Conservation (phyloP, 2,888 invertebrate genomes). For the Colostygia pectinataria region DNA sequence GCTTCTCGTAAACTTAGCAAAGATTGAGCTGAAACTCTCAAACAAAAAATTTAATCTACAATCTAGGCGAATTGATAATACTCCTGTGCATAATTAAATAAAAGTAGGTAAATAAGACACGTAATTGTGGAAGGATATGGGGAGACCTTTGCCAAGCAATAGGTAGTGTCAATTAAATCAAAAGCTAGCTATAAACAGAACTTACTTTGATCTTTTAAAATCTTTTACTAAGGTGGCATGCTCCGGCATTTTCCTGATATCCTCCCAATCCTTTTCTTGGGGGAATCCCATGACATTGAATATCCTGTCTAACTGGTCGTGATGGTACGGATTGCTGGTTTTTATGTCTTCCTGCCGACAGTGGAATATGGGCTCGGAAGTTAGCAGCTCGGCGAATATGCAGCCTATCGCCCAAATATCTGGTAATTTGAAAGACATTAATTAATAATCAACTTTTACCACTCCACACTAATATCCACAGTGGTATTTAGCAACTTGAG, state of each 20-base stretch:
- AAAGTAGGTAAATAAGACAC: too few species aligned
- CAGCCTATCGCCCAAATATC: slow-evolving; percentile 99
- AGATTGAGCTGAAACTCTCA: too few species aligned
- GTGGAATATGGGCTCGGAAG: slow-evolving; percentile 99
- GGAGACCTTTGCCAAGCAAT: too few species aligned
- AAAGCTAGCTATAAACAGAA: slow-evolving; percentile 28
- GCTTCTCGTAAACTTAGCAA: too few species aligned
- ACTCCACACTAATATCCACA: too few species aligned
- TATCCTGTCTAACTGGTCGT: slow-evolving; percentile 98
- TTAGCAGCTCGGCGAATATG: slow-evolving; percentile 99
- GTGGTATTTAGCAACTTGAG: too few species aligned
- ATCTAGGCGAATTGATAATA: too few species aligned
- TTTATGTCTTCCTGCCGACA: slow-evolving; percentile 99
- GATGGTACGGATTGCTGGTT: slow-evolving; percentile 99
- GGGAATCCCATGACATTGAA: slow-evolving; percentile 99
- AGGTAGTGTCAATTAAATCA: too few species aligned
- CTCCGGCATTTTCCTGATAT: slow-evolving; percentile 99
- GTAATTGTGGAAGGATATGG: too few species aligned
- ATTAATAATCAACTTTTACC: too few species aligned
- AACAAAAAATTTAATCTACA: too few species aligned
- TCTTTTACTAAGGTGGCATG: slow-evolving; percentile 97
- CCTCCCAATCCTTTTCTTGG: slow-evolving; percentile 98
- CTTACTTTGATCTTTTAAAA: slow-evolving; percentile 96
- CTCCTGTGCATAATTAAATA: too few species aligned
- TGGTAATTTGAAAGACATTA: slow-evolving; percentile 57